A percentile compares a stretch with the other conserved stretches of the same genome.
phyloP scores from a whole-genome alignment of 53 echinoderm and acorn worm species.

The Echinarachnius parma region DNA sequence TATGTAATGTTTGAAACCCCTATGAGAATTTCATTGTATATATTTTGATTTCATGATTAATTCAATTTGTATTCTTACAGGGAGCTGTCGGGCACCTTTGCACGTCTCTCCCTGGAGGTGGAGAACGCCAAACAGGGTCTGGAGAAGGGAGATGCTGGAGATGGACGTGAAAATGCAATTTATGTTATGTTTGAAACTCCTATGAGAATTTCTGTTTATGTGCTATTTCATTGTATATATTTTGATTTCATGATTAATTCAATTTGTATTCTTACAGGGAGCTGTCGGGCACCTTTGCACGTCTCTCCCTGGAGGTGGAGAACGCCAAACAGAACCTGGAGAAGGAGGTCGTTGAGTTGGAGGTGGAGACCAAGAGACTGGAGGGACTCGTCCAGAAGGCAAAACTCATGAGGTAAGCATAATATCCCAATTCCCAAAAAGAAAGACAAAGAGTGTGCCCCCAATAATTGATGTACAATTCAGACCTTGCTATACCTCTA shows the following conservation, averaged over 20 bases:
- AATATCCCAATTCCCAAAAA: no score
- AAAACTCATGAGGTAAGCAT: slow-evolving; percentile 80
- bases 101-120: slow-evolving; percentile 79
- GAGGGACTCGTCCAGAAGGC: slow-evolving; percentile 74
- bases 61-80: no score
- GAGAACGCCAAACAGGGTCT: slow-evolving; percentile 68
- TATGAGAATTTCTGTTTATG: slow-evolving; percentile 64
- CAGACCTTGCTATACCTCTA: no score
- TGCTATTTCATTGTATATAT: no score
- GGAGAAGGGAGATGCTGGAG: slow-evolving; percentile 68
- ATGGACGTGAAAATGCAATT: slow-evolving; percentile 80
- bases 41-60: no score
- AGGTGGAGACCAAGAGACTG: slow-evolving; percentile 84
- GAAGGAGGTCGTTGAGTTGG: slow-evolving; percentile 72
- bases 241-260: slow-evolving; percentile 60
- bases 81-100: slow-evolving; percentile 89
- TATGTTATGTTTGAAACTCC: slow-evolving; percentile 48
- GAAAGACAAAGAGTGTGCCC: no score
- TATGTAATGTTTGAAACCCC: no score
- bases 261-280: slow-evolving; percentile 80
- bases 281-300: slow-evolving; percentile 85
- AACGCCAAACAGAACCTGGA: slow-evolving; percentile 63
- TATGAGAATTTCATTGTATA: no score
- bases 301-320: slow-evolving; percentile 81
- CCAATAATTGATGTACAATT: no score